Evolutionary conservation across 2,113 vertebrate species (phyloP).

Genomic region (Zosterops pallidus): DNA sequence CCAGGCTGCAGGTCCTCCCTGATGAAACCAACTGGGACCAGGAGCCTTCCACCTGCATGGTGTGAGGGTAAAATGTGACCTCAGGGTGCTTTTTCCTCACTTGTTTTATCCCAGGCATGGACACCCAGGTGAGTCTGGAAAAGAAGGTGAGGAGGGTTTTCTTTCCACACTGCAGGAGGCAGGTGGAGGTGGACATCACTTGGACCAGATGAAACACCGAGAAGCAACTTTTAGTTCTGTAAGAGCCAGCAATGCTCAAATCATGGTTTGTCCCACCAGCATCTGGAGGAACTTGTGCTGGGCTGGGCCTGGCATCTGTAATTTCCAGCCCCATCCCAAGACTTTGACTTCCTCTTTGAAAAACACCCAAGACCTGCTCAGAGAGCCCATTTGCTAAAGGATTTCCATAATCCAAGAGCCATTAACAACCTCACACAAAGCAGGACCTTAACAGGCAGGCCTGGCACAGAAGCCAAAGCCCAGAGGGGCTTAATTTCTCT

Average conservation of each 20-base stretch:
- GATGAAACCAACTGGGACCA: not conserved
- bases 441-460: not conserved
- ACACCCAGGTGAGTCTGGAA: not conserved
- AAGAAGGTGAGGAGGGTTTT: not conserved
- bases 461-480: not conserved
- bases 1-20: not conserved
- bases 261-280: not conserved
- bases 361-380: not conserved
- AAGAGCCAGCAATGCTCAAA: not conserved
- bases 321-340: not conserved
- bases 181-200: not conserved
- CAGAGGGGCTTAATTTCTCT: not conserved
- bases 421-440: not conserved
- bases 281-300: not conserved
- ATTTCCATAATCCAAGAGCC: not conserved
- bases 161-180: not conserved
- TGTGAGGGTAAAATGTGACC: not conserved
- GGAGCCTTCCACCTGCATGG: fast-evolving
- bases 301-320: not conserved
- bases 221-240: not conserved
- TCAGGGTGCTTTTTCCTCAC: not conserved
- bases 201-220: not conserved
- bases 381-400: not conserved
- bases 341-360: not conserved
- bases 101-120: not conserved